A percentile compares a stretch with the other conserved stretches of the same genome.
phyloP scores from a whole-genome alignment of 2,113 vertebrate genomes.

The Steatornis caripensis region DNA sequence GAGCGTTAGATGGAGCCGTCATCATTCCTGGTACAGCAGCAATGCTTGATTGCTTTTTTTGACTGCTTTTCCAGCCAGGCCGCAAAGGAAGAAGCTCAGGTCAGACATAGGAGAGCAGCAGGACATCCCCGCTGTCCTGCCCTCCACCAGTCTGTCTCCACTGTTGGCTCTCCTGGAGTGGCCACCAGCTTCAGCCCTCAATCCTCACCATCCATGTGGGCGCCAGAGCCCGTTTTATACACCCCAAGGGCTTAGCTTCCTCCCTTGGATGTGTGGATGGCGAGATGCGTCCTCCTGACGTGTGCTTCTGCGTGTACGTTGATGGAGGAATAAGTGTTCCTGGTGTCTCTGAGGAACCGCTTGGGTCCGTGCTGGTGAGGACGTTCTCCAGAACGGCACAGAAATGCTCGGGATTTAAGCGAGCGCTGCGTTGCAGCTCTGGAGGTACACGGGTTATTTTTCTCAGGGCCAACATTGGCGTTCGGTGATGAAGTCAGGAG shows the following conservation, averaged over 20 bases:
- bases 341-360: neutral
- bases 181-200: neutral
- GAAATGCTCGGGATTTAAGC: neutral
- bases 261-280: neutral
- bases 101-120: neutral
- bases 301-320: neutral
- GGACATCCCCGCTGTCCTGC: neutral
- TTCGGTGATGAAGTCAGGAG: neutral
- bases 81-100: no score
- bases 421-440: rapidly evolving
- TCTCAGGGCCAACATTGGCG: rapidly evolving
- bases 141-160: neutral
- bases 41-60: no score
- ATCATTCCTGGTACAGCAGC: no score
- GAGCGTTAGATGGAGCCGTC: no score
- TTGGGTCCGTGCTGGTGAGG: neutral
- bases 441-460: neutral
- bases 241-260: neutral
- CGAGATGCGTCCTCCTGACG: neutral
- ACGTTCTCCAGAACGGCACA: neutral
- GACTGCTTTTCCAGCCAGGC: no score
- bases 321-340: neutral
- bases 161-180: neutral
- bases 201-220: neutral
- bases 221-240: neutral